These are phyloP conservation scores for Myiotriccus ornatus DNA, from an alignment of 2,797 vertebrate species.

Conservation along the genomic window DNA sequence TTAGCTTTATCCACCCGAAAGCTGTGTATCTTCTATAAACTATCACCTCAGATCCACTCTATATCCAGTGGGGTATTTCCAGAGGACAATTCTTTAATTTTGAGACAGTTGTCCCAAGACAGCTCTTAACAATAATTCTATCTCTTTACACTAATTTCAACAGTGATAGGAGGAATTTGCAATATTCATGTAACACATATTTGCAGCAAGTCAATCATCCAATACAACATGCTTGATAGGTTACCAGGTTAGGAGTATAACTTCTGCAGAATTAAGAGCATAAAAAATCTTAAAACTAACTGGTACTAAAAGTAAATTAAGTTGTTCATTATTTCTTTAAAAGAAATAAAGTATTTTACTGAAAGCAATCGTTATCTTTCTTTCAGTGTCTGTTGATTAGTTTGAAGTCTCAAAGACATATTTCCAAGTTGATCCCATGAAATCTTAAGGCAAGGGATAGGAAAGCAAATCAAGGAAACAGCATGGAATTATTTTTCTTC, in stretches of 20 bases:
- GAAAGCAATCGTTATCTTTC: not conserved
- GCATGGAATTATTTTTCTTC: slow-evolving; percentile 32
- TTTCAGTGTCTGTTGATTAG: not conserved
- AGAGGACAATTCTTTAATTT: not conserved
- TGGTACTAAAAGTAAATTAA: not conserved
- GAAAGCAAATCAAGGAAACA: slow-evolving; percentile 2
- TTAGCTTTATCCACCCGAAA: not conserved
- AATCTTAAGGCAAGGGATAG: not conserved
- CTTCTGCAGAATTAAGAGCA: not conserved
- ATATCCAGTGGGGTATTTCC: not conserved
- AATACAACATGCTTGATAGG: not conserved
- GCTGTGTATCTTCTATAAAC: not conserved
- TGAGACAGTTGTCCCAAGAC: not conserved
- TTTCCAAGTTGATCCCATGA: not conserved
- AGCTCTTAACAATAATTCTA: not conserved
- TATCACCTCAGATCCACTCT: not conserved
- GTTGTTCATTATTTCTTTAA: not conserved
- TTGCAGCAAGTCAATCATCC: not conserved
- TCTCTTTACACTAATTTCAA: not conserved
- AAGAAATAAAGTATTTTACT: not conserved
- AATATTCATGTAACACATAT: not conserved
- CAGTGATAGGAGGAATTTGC: not conserved
- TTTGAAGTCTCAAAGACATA: not conserved
- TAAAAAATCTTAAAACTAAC: not conserved
- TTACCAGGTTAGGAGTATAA: not conserved